These are phyloP conservation scores for Orthonyx spaldingii DNA, from an alignment of 2,113 vertebrate genomes.

Conservation along the genomic window DNA sequence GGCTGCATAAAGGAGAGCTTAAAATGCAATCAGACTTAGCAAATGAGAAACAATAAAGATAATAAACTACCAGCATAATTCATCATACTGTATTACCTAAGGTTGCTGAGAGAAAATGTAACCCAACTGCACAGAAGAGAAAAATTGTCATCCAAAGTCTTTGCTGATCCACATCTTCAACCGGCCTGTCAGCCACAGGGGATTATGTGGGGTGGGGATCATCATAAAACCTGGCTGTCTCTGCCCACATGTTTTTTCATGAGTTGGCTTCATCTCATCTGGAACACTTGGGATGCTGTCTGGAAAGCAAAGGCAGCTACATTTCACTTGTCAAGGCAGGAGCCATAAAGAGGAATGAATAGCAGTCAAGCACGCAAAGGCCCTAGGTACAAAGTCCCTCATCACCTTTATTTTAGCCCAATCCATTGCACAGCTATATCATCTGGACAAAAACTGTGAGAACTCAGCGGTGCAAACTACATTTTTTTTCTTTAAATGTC, in stretches of 20 bases:
- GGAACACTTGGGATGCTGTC: neutral
- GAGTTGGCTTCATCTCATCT: conserved; percentile 27
- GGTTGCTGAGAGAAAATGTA: neutral
- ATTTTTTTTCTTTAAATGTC: neutral
- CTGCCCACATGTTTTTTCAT: neutral
- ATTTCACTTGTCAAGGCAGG: conserved; percentile 37
- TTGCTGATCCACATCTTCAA: neutral
- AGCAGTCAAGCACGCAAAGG: conserved; percentile 3
- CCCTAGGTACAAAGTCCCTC: neutral
- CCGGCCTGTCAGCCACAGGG: neutral
- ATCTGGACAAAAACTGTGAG: neutral
- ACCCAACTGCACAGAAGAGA: neutral
- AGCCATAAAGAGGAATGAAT: conserved; percentile 16
- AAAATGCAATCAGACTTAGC: neutral
- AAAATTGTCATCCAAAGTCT: neutral
- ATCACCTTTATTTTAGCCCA: neutral
- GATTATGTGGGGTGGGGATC: neutral
- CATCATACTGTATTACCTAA: neutral
- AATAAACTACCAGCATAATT: neutral
- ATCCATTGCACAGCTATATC: neutral
- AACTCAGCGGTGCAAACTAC: neutral
- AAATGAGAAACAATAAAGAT: neutral
- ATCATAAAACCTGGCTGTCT: neutral
- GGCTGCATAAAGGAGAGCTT: neutral
- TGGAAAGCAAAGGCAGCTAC: conserved; percentile 28